A percentile compares a stretch with the other conserved stretches of the same genome.
Evolutionary conservation across 2,888 invertebrate species (phyloP).

Genomic region (Synergus japonicus): DNA sequence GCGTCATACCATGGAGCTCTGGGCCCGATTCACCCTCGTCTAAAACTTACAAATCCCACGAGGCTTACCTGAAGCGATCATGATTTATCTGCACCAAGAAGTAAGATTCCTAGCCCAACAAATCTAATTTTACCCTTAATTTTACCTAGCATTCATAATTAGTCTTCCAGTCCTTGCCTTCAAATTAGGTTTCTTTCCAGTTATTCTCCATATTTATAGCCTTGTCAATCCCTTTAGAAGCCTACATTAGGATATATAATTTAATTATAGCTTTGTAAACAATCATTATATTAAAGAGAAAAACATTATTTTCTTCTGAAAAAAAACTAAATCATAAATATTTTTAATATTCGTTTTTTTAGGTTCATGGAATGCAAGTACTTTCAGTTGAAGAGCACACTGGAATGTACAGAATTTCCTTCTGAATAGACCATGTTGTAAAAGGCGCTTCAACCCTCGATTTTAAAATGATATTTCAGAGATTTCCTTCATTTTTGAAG

Average conservation of each 20-base stretch:
- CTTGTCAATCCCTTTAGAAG: no score
- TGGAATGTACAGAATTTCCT: no score
- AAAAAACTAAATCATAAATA: no score
- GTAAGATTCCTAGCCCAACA: neutral
- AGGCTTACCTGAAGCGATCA: slow-evolving; percentile 48
- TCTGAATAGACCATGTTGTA: no score
- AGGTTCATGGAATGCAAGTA: no score
- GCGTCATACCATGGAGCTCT: slow-evolving; percentile 68
- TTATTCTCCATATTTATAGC: no score
- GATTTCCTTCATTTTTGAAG: slow-evolving; percentile 11
- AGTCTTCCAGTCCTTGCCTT: neutral
- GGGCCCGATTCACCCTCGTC: slow-evolving; percentile 57
- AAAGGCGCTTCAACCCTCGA: slow-evolving; percentile 43
- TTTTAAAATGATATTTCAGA: slow-evolving; percentile 45
- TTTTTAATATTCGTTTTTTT: no score
- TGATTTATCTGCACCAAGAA: slow-evolving; percentile 12
- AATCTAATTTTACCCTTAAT: neutral
- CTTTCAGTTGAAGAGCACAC: no score
- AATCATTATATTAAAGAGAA: no score
- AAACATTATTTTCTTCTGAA: no score
- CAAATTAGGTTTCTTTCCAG: neutral
- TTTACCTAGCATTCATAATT: slow-evolving; percentile 5
- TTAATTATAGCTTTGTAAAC: no score
- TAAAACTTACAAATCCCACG: slow-evolving; percentile 49
- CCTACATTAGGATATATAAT: no score